Conservation (phyloP, 2,797 vertebrate species). For the Percopsis omiscomaycus region DNA sequence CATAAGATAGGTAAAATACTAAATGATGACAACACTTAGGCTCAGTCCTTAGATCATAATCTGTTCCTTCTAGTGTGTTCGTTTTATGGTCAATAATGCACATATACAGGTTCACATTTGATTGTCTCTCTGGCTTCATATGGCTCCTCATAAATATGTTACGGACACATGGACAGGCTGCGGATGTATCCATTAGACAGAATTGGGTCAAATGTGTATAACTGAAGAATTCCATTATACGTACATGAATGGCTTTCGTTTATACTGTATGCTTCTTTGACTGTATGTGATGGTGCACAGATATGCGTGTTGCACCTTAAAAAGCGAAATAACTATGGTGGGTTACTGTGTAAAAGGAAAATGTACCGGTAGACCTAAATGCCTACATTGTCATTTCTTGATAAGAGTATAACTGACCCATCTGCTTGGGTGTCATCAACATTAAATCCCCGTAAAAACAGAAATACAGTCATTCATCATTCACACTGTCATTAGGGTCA, state of each 20-base stretch:
- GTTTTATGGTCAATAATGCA: no score
- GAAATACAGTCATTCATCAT: neutral
- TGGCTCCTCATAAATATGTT: conserved; percentile 55
- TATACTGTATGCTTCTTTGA: neutral
- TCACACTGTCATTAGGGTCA: neutral
- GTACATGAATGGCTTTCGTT: neutral
- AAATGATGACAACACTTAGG: no score
- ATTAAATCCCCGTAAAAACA: neutral
- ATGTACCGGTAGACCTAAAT: neutral
- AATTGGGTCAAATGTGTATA: conserved; percentile 54
- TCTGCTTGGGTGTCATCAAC: neutral
- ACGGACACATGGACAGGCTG: neutral
- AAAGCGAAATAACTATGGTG: neutral
- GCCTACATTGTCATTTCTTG: neutral
- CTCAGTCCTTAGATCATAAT: no score
- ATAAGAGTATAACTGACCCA: neutral
- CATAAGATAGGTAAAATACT: no score
- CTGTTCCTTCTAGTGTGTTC: no score
- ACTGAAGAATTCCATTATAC: conserved; percentile 17
- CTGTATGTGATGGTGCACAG: neutral
- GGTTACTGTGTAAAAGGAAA: neutral
- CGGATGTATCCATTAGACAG: conserved; percentile 29
- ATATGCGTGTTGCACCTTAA: neutral
- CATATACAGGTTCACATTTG: neutral
- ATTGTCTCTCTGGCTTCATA: conserved; percentile 23